A percentile compares a stretch with the other conserved stretches of the same genome.
Evolutionary conservation across 2,888 invertebrate species (phyloP).

Genomic region (Zhengitettix transpicula): DNA sequence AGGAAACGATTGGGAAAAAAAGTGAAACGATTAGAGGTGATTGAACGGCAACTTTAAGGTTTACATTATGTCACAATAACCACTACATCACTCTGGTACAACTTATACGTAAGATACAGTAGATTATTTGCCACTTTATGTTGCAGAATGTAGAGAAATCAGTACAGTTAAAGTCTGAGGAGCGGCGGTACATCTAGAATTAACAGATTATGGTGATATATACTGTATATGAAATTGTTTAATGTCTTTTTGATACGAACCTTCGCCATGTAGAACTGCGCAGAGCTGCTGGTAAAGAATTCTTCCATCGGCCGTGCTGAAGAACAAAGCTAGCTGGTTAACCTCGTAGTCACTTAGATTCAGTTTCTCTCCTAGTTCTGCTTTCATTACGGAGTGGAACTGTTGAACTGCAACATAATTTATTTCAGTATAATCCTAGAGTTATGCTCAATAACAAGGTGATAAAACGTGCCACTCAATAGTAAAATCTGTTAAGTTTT

Average conservation of each 20-base stretch:
- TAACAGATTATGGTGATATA: too few relatives aligned
- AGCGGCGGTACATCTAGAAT: too few relatives aligned
- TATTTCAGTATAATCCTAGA: not conserved
- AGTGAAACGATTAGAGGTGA: too few relatives aligned
- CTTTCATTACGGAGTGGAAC: constrained; percentile 52
- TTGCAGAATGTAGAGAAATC: too few relatives aligned
- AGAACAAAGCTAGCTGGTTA: constrained; percentile 56
- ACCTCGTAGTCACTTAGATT: constrained; percentile 58
- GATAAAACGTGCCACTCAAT: too few relatives aligned
- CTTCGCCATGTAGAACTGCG: constrained; percentile 50
- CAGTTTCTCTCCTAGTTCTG: constrained; percentile 45
- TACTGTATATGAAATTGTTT: too few relatives aligned
- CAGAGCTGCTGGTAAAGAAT: constrained; percentile 60
- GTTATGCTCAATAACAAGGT: not conserved
- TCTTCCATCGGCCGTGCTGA: constrained; percentile 61
- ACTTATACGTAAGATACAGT: not conserved
- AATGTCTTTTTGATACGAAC: constrained; percentile 21
- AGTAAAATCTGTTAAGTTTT: too few relatives aligned
- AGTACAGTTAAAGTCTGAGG: too few relatives aligned
- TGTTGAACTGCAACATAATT: constrained; percentile 38
- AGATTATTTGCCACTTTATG: not conserved
- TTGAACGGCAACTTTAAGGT: too few relatives aligned
- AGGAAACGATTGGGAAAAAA: too few relatives aligned
- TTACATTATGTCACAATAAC: too few relatives aligned
- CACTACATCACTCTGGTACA: too few relatives aligned